These are phyloP conservation scores for Sitobion miscanthi DNA, from an alignment of 1,140 invertebrate species.

Conservation along the genomic window DNA sequence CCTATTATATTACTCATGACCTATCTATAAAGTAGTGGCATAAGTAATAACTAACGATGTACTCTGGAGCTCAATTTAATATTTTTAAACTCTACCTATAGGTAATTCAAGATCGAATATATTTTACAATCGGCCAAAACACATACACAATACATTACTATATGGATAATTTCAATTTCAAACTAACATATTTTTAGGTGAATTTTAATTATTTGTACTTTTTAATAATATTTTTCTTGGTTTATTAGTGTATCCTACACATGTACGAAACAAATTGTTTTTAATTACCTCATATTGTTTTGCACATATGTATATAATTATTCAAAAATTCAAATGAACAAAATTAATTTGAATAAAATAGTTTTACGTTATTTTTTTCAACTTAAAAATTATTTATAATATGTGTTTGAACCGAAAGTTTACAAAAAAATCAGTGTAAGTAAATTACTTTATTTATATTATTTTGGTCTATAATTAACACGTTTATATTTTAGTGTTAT, in stretches of 20 bases:
- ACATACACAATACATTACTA: too few species aligned
- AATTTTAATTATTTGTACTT: not conserved
- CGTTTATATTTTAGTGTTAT: conserved; percentile 10
- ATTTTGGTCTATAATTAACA: conserved; percentile 12
- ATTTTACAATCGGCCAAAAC: too few species aligned
- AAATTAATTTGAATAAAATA: not conserved
- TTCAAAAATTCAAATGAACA: too few species aligned
- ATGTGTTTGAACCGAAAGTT: not conserved
- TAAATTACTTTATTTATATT: not conserved
- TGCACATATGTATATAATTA: not conserved
- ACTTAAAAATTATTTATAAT: not conserved
- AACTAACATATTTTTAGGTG: not conserved
- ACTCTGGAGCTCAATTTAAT: too few species aligned
- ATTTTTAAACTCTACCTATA: too few species aligned
- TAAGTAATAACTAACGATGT: too few species aligned
- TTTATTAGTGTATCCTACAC: too few species aligned
- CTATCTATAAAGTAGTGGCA: too few species aligned
- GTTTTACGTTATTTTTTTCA: not conserved
- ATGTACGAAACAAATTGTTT: not conserved
- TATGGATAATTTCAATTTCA: not conserved
- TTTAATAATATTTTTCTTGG: not conserved
- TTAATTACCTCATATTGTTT: not conserved
- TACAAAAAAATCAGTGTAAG: not conserved
- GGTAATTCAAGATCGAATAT: too few species aligned
- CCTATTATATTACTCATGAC: too few species aligned